phyloP scores from a whole-genome alignment of 37 sponge, comb jelly and placozoan species.

The Spongilla lacustris region DNA sequence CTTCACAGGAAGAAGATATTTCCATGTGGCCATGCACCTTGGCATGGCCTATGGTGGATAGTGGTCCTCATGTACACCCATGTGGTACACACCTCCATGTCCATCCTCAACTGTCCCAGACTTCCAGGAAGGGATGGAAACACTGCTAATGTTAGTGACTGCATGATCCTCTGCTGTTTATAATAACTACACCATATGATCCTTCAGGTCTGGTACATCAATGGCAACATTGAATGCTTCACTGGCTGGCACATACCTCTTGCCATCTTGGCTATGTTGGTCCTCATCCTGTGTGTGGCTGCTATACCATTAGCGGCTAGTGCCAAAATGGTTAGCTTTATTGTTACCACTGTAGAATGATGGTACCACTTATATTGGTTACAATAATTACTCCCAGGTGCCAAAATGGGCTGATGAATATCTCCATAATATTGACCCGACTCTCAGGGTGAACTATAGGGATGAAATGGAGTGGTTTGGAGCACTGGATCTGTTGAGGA shows the following conservation, averaged over 20 bases:
- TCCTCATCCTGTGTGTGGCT: constrained; percentile 28
- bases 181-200: not conserved
- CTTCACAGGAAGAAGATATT: not conserved
- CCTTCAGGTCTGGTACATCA: constrained; percentile 60
- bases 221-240: constrained; percentile 61
- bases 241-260: constrained; percentile 67
- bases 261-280: constrained; percentile 47
- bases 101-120: constrained; percentile 61
- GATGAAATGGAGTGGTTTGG: constrained; percentile 55
- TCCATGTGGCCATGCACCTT: constrained; percentile 3
- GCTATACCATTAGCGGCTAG: constrained; percentile 16
- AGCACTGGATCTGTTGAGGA: constrained; percentile 52
- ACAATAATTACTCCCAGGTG: not conserved
- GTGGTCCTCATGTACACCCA: constrained; percentile 60
- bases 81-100: constrained; percentile 56
- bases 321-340: not conserved
- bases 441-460: constrained; percentile 33
- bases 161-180: not conserved
- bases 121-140: constrained; percentile 17
- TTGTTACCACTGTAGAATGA: no score
- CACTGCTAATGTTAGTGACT: not conserved
- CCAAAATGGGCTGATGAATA: not conserved
- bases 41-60: constrained; percentile 71
- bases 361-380: no score
- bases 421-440: not conserved